These are phyloP conservation scores for Hyphantria cunea DNA, from an alignment of 1,140 invertebrate species.

Conservation along the genomic window DNA sequence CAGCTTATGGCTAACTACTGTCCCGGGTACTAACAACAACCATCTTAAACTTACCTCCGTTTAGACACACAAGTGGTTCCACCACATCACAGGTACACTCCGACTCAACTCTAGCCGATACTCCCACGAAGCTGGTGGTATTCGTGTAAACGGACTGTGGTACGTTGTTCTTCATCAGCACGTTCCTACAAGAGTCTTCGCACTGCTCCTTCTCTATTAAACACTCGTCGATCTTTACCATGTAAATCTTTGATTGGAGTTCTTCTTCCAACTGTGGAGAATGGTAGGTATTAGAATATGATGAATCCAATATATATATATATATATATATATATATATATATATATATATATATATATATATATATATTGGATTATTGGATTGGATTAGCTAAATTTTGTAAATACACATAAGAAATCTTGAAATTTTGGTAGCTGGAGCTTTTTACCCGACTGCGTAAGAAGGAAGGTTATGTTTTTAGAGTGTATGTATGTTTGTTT, in stretches of 20 bases:
- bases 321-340: too few relatives aligned
- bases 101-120: slow-evolving; percentile 89
- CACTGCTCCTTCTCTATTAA: slow-evolving; percentile 88
- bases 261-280: slow-evolving; percentile 84
- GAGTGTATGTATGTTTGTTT: too few relatives aligned
- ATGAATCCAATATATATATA: not conserved
- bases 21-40: not conserved
- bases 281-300: slow-evolving; percentile 14
- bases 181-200: slow-evolving; percentile 88
- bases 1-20: too few relatives aligned
- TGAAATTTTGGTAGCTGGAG: too few relatives aligned
- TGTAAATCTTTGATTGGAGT: slow-evolving; percentile 87
- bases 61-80: slow-evolving; percentile 84
- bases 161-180: slow-evolving; percentile 86
- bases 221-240: slow-evolving; percentile 95
- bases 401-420: too few relatives aligned
- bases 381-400: too few relatives aligned
- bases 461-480: too few relatives aligned
- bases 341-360: too few relatives aligned
- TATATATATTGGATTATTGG: too few relatives aligned
- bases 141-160: slow-evolving; percentile 93
- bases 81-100: slow-evolving; percentile 86
- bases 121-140: slow-evolving; percentile 93
- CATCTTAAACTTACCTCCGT: slow-evolving; percentile 83
- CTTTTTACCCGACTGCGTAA: too few relatives aligned